phyloP scores from a whole-genome alignment of 2,113 vertebrate genomes.

The Aspidoscelis tigris region DNA sequence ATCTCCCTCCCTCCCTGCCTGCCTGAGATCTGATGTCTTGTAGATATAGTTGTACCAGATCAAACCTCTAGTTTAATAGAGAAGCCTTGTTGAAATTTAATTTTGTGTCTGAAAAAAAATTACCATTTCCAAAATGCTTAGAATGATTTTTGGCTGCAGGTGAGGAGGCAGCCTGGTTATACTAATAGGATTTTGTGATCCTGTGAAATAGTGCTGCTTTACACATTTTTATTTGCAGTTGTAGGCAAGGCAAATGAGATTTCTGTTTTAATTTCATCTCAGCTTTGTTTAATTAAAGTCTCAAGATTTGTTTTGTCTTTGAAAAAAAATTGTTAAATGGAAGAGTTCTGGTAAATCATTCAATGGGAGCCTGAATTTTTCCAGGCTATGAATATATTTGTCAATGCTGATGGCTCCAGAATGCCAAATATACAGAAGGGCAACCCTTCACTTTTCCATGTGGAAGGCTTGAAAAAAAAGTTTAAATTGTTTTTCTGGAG shows the following conservation, averaged over 20 bases:
- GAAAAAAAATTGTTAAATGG: conserved; percentile 61
- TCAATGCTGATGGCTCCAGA: conserved; percentile 50
- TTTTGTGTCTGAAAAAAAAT: conserved; percentile 40
- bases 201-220: conserved; percentile 48
- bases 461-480: conserved; percentile 26
- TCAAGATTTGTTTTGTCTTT: conserved; percentile 66
- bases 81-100: conserved; percentile 44
- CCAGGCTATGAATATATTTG: conserved; percentile 73
- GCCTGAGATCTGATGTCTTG: conserved; percentile 37
- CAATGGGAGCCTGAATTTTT: conserved; percentile 56
- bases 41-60: conserved; percentile 17
- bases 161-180: conserved; percentile 25
- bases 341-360: conserved; percentile 59
- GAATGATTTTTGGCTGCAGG: conserved; percentile 27
- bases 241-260: conserved; percentile 67
- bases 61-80: conserved; percentile 49
- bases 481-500: not conserved
- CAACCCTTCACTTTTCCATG: conserved; percentile 31
- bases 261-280: conserved; percentile 70
- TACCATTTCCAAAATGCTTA: conserved; percentile 46
- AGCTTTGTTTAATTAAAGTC: conserved; percentile 74
- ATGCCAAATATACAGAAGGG: conserved; percentile 50
- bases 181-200: conserved; percentile 22
- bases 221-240: conserved; percentile 51
- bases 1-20: too few relatives aligned